phyloP scores from a whole-genome alignment of 2,888 invertebrate species.

The Parapristionchus giblindavisi region DNA sequence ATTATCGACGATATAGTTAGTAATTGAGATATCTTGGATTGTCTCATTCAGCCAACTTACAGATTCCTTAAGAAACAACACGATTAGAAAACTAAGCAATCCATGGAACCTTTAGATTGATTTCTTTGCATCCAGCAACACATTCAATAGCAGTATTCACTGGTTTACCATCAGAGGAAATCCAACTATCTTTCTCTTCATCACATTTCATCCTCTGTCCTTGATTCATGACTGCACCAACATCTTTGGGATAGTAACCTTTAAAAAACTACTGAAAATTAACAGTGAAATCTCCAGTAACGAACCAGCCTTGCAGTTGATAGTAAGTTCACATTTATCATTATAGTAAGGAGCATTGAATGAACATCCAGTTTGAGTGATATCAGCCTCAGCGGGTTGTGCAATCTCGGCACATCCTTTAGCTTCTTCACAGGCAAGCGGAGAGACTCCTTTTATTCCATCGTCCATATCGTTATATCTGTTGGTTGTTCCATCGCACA shows the following conservation, averaged over 20 bases:
- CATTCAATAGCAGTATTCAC: conserved; percentile 8
- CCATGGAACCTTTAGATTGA: conserved; percentile 10
- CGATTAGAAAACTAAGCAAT: not conserved
- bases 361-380: conserved; percentile 11
- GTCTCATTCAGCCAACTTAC: conserved; percentile 7
- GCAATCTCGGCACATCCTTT: conserved; percentile 32
- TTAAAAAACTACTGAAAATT: not conserved
- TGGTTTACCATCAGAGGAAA: not conserved
- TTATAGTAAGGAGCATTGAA: conserved; percentile 37
- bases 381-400: conserved; percentile 7
- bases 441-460: not conserved
- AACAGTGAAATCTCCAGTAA: not conserved
- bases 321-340: conserved; percentile 27
- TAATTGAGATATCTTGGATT: not conserved
- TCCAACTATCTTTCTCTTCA: conserved; percentile 15
- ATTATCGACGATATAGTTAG: not conserved
- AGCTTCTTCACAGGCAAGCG: conserved; percentile 26
- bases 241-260: conserved; percentile 32
- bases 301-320: conserved; percentile 34
- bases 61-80: not conserved
- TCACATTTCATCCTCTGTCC: conserved; percentile 30
- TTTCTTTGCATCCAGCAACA: conserved; percentile 21
- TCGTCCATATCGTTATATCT: conserved; percentile 18
- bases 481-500: conserved; percentile 30
- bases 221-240: not conserved